Evolutionary conservation across 2,113 vertebrate genomes (phyloP).

Genomic region (Spea multiplicata): DNA sequence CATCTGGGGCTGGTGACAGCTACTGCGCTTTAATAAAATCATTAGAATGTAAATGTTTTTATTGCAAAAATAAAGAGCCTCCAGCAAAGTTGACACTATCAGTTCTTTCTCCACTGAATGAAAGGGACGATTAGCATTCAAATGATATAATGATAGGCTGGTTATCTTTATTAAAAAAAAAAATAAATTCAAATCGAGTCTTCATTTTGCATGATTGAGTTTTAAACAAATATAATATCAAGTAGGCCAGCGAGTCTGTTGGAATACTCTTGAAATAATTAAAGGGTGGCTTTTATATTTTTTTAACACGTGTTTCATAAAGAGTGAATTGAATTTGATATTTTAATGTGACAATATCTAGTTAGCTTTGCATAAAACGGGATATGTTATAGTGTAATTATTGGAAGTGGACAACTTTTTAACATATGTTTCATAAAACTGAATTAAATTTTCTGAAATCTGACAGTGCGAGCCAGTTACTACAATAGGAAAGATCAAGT

Average conservation of each 20-base stretch:
- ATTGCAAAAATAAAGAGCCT: slow-evolving; percentile 99
- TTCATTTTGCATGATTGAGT: slow-evolving; percentile 99
- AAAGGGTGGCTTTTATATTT: slow-evolving; percentile 87
- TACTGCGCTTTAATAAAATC: slow-evolving; percentile 99
- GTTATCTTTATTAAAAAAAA: slow-evolving; percentile 99
- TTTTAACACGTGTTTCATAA: slow-evolving; percentile 98
- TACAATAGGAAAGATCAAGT: slow-evolving; percentile 73
- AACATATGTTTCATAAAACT: slow-evolving; percentile 93
- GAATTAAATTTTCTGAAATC: slow-evolving; percentile 94
- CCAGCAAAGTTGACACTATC: slow-evolving; percentile 95
- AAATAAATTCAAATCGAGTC: slow-evolving; percentile 98
- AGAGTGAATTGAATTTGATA: slow-evolving; percentile 95
- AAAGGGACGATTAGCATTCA: slow-evolving; percentile 97
- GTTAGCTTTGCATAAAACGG: slow-evolving; percentile 94
- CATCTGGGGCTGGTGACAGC: slow-evolving; percentile 91
- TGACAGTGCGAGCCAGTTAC: slow-evolving; percentile 77
- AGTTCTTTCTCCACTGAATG: slow-evolving; percentile 79
- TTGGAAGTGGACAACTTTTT: slow-evolving; percentile 96
- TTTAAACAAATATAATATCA: slow-evolving; percentile 99
- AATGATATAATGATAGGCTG: slow-evolving; percentile 97
- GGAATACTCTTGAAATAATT: slow-evolving; percentile 93
- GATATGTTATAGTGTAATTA: slow-evolving; percentile 93
- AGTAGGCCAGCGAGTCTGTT: slow-evolving; percentile 80
- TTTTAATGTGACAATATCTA: slow-evolving; percentile 97
- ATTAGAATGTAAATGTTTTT: slow-evolving; percentile 99